Conservation (phyloP, 2,797 vertebrate species). For the Galagoides demidoff region DNA sequence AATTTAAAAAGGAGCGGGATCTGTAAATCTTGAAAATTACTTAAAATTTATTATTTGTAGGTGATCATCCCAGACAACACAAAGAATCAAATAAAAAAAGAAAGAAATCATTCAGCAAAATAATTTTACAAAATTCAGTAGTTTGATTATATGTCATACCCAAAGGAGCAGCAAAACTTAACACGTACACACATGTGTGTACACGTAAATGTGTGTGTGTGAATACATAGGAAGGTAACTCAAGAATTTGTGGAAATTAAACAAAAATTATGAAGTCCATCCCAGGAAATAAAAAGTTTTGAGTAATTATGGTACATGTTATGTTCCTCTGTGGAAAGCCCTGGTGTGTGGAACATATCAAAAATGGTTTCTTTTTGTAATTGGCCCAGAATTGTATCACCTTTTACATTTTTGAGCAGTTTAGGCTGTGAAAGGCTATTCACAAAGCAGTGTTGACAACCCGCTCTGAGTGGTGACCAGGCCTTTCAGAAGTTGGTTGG, state of each 20-base stretch:
- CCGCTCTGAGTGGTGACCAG: neutral
- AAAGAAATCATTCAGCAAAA: neutral
- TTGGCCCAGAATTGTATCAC: neutral
- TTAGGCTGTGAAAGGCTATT: neutral
- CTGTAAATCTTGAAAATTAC: neutral
- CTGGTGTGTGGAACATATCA: neutral
- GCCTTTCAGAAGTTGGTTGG: fast-evolving
- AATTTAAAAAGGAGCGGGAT: neutral
- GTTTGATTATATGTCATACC: neutral
- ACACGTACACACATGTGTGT: neutral
- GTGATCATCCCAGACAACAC: neutral
- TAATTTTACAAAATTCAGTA: neutral
- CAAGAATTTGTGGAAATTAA: neutral
- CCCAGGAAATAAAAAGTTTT: neutral
- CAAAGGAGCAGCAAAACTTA: neutral
- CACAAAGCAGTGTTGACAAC: neutral
- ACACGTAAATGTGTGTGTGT: neutral
- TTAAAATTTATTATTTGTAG: neutral
- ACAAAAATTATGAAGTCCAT: neutral
- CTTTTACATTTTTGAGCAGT: neutral
- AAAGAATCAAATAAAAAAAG: neutral
- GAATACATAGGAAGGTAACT: neutral
- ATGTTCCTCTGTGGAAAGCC: neutral
- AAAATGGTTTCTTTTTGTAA: neutral
- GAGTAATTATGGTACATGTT: neutral